Base-by-base conservation (phyloP, 2,797 vertebrate species). In the Apodemus agrarius region DNA sequence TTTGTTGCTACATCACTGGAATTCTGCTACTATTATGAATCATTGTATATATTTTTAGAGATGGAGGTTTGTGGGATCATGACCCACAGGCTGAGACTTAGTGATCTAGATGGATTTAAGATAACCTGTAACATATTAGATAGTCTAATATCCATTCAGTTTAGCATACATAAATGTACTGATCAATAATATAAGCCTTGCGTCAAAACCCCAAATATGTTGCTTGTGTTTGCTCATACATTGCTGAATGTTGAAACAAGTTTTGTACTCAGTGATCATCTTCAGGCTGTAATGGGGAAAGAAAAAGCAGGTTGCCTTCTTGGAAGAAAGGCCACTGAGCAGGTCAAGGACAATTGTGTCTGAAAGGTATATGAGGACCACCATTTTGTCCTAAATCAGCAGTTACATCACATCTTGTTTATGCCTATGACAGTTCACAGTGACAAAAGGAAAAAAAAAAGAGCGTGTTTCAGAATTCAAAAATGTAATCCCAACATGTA, bases 321-420 rank as follows among this genome's bases (percentile, higher is more conserved):
- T 74, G 29, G 7, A 75, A 54, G 8, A 72, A 97, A 93, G 49
- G 80, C 10, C 67, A 11, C 13, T 80, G 12, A 21, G 6, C 19
- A 43, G 9, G 24, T 90, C 6, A 43, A 14, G 46, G 49, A 8
- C 0, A 0, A 0, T 37, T 19, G n/a, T 40, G 90, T 67, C 49
- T 17, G 43, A 69, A 91, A 65, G 1, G 82, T 46, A 54, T 34
- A 22, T 1, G 49, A 17, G 6, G 76, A 76, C 24, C 8, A 37
- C 2, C 2, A 2, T 6, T 63, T 40, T 3, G 0, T 29, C 12
- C 7, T 11, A 75, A 61, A 34, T 76, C 52, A 81, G 26, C 10
- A 7, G 6, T 65, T 17, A 1, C 0, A 52, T 65, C 3, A 61
- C 4, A 0, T 52, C 24, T 49, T 21, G 21, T n/a, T 14, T n/a